A percentile compares a stretch with the other conserved stretches of the same genome.
Evolutionary conservation across 2,888 invertebrate species (phyloP).

Genomic region (Mythimna vitellina): DNA sequence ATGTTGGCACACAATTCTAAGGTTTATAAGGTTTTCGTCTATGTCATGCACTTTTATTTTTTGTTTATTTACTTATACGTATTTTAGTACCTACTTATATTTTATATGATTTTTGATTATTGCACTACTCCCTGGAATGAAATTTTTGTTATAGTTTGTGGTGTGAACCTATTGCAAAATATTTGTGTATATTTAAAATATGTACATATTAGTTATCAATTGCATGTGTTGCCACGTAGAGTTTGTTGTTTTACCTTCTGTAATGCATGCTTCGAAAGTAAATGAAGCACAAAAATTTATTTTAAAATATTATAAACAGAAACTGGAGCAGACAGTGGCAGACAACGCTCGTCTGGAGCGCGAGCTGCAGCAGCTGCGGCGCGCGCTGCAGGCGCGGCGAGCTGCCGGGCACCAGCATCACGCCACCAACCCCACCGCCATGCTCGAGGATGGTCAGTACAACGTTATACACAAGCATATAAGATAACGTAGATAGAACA

Average conservation of each 20-base stretch:
- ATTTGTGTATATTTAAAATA: conserved; percentile 15
- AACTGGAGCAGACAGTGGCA: conserved; percentile 97
- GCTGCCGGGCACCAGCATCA: conserved; percentile 82
- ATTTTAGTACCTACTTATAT: conserved; percentile 22
- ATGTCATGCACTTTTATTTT: conserved; percentile 88
- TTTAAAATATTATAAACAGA: conserved; percentile 84
- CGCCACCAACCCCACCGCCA: conserved; percentile 87
- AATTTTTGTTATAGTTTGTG: background rate
- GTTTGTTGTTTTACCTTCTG: background rate
- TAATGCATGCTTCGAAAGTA: background rate
- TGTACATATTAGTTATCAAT: background rate
- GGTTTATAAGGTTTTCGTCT: conserved; percentile 93
- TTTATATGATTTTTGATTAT: background rate
- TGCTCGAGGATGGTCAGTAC: conserved; percentile 91
- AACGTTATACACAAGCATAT: background rate
- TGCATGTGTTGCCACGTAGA: conserved; percentile 8
- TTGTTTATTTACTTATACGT: conserved; percentile 67
- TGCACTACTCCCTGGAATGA: conserved; percentile 24
- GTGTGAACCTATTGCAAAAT: background rate
- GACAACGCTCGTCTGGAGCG: conserved; percentile 97
- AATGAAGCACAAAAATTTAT: background rate
- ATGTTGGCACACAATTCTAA: conserved; percentile 97
- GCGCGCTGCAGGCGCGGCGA: conserved; percentile 94
- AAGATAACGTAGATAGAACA: background rate
- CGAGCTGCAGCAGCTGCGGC: conserved; percentile 95